phyloP scores from a whole-genome alignment of 2,797 vertebrate genomes.

The Manis javanica region DNA sequence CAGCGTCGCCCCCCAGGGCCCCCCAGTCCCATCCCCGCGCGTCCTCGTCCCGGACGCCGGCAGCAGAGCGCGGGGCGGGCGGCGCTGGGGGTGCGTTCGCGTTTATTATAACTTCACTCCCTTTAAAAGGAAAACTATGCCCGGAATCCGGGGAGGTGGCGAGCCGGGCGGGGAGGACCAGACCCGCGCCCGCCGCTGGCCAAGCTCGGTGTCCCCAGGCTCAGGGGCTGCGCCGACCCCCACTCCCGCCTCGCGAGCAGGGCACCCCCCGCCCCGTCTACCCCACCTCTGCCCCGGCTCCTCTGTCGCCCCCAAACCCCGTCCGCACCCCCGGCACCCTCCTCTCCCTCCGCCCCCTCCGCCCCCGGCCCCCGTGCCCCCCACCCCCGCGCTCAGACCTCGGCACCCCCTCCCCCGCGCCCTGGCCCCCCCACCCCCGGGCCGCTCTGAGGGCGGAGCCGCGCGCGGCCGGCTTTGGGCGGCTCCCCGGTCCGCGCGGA shows the following conservation, averaged over 20 bases:
- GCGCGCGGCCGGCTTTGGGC: conserved; percentile 8
- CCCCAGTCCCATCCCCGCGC: too few species aligned
- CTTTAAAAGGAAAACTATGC: conserved; percentile 83
- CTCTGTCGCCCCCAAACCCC: neutral
- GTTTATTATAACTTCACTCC: conserved; percentile 56
- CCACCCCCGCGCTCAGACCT: too few species aligned
- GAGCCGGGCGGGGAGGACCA: neutral
- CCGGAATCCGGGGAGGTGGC: conserved; percentile 77
- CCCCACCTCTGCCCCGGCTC: too few species aligned
- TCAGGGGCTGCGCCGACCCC: neutral
- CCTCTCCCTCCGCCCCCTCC: neutral
- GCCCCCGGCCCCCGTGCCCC: too few species aligned
- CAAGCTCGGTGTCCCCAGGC: neutral
- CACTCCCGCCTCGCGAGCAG: neutral
- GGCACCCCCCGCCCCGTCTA: neutral
- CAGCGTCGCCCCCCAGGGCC: rapidly evolving
- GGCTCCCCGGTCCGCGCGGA: neutral
- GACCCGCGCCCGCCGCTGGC: neutral
- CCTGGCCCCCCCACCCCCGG: neutral
- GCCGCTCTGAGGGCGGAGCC: neutral
- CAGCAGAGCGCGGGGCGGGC: neutral
- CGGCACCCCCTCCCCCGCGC: too few species aligned
- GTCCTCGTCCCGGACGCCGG: rapidly evolving
- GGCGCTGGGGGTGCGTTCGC: neutral
- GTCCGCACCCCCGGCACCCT: neutral